Percentiles rank a stretch among this genome's conserved stretches.
These are phyloP conservation scores for Myiozetetes cayanensis DNA, from an alignment of 2,113 vertebrate genomes.

Conservation along the genomic window DNA sequence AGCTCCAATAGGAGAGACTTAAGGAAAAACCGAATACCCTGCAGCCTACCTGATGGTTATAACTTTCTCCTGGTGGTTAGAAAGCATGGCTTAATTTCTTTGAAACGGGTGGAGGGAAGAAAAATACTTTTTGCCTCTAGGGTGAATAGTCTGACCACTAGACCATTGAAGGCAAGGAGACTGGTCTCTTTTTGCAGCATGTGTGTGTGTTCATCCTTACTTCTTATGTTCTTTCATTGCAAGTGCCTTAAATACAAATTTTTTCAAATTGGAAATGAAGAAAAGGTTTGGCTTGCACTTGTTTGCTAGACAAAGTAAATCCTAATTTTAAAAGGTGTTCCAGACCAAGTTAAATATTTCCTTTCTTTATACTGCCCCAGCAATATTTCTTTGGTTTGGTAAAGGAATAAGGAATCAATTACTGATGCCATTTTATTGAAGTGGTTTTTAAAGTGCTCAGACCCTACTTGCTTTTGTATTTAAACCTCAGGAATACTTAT, in stretches of 20 bases:
- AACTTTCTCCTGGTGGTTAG: constrained; percentile 16
- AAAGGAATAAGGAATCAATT: not conserved
- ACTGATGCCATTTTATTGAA: not conserved
- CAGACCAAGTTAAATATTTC: not conserved
- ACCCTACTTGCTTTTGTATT: not conserved
- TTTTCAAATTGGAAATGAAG: not conserved
- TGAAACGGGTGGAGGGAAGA: not conserved
- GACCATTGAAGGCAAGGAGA: not conserved
- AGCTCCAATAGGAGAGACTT: not conserved
- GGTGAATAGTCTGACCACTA: not conserved
- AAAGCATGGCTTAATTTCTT: not conserved
- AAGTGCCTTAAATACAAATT: not conserved
- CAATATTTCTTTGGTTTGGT: not conserved
- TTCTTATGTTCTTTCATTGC: not conserved
- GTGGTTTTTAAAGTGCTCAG: not conserved
- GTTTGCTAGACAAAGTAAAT: not conserved
- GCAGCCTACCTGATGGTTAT: not conserved
- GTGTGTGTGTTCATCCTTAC: not conserved
- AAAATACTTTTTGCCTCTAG: not conserved
- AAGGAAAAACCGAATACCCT: not conserved
- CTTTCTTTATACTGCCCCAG: not conserved
- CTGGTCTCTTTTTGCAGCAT: not conserved
- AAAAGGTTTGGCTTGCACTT: not conserved
- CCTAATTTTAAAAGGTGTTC: not conserved
- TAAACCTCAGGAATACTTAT: not conserved